Percentiles rank a stretch among this genome's conserved stretches.
These are phyloP conservation scores for Zeuzera pyrina DNA, from an alignment of 2,888 invertebrate genomes.

Conservation along the genomic window DNA sequence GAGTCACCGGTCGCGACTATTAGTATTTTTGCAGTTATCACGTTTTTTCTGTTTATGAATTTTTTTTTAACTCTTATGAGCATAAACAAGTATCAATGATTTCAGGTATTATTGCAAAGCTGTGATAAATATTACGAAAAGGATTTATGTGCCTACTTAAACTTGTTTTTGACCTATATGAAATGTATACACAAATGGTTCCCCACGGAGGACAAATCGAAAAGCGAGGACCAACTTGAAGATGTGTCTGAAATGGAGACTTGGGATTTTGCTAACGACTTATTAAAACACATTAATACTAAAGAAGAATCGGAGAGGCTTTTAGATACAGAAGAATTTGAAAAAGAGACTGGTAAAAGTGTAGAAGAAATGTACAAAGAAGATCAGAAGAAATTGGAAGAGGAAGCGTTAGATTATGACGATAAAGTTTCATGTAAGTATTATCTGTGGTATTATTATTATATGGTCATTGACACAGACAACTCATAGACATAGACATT, in stretches of 20 bases:
- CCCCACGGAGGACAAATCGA: conserved; percentile 14
- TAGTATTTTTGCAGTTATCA: neutral
- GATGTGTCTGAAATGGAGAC: conserved; percentile 7
- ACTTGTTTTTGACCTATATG: conserved; percentile 80
- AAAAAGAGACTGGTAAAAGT: conserved; percentile 35
- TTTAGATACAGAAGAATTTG: conserved; percentile 40
- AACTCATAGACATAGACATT: too few species aligned
- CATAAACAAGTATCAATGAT: too few species aligned
- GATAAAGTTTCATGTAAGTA: conserved; percentile 43
- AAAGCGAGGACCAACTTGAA: conserved; percentile 4
- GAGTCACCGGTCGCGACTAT: neutral
- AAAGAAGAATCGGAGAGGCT: conserved; percentile 43
- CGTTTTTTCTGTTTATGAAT: too few species aligned
- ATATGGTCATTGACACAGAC: too few species aligned
- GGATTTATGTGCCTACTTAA: conserved; percentile 75
- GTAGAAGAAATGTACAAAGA: conserved; percentile 69
- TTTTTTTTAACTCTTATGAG: too few species aligned
- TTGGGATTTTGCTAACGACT: conserved; percentile 38
- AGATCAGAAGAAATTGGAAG: conserved; percentile 52
- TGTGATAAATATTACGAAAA: conserved; percentile 72
- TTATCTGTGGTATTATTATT: too few species aligned
- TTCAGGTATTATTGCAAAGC: conserved; percentile 74
- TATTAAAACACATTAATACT: conserved; percentile 46
- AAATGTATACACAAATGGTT: conserved; percentile 75
- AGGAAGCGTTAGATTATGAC: conserved; percentile 41